Evolutionary conservation across 2,113 vertebrate species (phyloP), one percentile per base, ranked within the genome.

Genomic region (Eurystomus gularis): DNA sequence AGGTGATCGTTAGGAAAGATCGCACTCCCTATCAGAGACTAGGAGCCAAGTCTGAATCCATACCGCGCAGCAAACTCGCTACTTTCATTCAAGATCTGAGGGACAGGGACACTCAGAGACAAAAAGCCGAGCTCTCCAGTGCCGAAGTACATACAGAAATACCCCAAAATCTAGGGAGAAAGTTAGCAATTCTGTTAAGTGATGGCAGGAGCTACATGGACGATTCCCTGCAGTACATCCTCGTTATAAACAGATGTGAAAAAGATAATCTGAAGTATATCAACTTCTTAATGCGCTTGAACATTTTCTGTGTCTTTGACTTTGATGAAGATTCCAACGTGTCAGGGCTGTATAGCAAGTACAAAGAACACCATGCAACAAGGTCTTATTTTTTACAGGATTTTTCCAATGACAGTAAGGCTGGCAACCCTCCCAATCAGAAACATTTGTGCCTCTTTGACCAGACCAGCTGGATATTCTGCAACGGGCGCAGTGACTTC

Each of bases 381-480:
- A 98, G 97, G 61, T 90, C 97, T 31, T 98, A 98, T 76, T 98
- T 97, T 44, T 64, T 99, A 72, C 96, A 98, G 19, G 96, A 98
- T 62, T 99, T 98, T 87, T 97, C 40, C 64, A 94, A 73, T 11
- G 83, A 97, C 13, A 40, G 82, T 33, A 97, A 94, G 75, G 92
- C 76, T 62, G 97, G 35, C 66, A 92, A 93, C 71, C 72, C 88
- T 42, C 93, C 98, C 40, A 73, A 97, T 46, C 97, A 96, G 70
- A 98, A 89, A 85, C 71, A 96, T 2, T 65, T 98, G 48, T 88
- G 86, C 88, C 94, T 99, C 10, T 99, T 98, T 79, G 98, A 98
- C 13, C 98, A 98, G 83, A 98, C 97, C 52, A 99, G 98, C 90
- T 99, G 99, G 99, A 98, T 99, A 92, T 99, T 99, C 96, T 99